Percentiles rank a stretch among this genome's conserved stretches.
These are phyloP conservation scores for Pissodes strobi DNA, from an alignment of 1,140 invertebrate species.

Conservation along the genomic window DNA sequence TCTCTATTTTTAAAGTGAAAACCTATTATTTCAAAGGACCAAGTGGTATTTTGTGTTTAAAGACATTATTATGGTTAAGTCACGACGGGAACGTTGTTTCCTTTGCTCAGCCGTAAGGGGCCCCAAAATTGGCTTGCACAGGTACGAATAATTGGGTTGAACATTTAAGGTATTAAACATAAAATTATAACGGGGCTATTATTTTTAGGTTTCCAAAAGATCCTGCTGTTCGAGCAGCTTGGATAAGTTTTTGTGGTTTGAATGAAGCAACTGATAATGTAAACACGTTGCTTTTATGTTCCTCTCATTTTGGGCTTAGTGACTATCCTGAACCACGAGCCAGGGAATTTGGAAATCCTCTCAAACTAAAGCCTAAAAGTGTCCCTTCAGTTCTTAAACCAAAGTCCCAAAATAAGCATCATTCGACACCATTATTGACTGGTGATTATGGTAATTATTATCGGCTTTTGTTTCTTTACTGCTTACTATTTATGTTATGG, in stretches of 20 bases:
- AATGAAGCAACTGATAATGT: not conserved
- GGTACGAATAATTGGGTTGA: not conserved
- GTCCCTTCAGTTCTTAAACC: constrained; percentile 17
- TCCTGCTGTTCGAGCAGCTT: constrained; percentile 8
- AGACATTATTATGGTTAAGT: no score
- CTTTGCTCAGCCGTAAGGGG: constrained; percentile 7
- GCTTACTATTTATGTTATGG: no score
- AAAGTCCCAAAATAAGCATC: constrained; percentile 11
- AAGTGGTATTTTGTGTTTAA: no score
- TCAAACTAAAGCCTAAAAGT: not conserved
- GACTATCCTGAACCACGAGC: not conserved
- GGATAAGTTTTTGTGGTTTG: constrained; percentile 1
- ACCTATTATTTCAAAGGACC: no score
- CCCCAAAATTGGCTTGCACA: constrained; percentile 1
- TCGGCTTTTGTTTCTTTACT: no score
- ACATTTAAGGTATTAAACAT: no score
- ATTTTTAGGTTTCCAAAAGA: constrained; percentile 1
- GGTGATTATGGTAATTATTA: no score
- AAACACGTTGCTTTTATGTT: not conserved
- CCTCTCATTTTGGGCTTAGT: not conserved
- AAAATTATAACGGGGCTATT: not conserved
- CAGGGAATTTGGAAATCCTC: not conserved
- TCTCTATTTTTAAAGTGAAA: no score
- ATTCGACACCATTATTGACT: not conserved
- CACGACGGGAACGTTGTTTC: not conserved